Conservation (phyloP, 2,797 vertebrate species). For the Takifugu ocellatus region DNA sequence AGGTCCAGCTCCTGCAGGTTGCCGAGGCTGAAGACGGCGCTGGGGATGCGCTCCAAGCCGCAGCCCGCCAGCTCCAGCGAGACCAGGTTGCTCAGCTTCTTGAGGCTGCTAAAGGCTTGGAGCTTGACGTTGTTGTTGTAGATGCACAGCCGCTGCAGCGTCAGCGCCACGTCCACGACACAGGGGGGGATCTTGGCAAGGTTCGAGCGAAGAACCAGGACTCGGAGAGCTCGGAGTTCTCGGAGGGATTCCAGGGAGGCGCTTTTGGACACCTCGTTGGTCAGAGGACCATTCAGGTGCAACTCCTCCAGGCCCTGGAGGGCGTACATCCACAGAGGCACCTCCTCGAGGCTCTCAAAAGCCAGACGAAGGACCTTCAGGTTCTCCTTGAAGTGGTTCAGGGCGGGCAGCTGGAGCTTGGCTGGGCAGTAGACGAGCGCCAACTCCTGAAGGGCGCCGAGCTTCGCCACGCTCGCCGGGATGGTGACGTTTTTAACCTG, state of each 20-base stretch:
- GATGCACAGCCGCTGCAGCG: conserved; percentile 79
- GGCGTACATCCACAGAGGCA: conserved; percentile 85
- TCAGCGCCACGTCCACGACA: conserved; percentile 74
- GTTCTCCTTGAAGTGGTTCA: conserved; percentile 78
- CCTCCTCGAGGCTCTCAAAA: conserved; percentile 78
- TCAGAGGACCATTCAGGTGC: conserved; percentile 79
- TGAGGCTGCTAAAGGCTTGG: conserved; percentile 82
- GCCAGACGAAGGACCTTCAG: conserved; percentile 81
- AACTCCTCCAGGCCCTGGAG: conserved; percentile 83
- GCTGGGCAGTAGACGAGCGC: conserved; percentile 78
- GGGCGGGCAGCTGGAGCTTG: conserved; percentile 79
- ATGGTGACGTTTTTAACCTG: conserved; percentile 80
- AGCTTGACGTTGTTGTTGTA: conserved; percentile 81
- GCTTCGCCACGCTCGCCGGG: conserved; percentile 75
- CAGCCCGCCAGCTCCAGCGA: conserved; percentile 83
- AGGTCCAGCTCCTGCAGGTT: conserved; percentile 85
- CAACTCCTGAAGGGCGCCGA: conserved; percentile 81
- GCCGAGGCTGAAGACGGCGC: conserved; percentile 83
- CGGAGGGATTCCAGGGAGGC: conserved; percentile 79
- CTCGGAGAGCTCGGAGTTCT: conserved; percentile 80
- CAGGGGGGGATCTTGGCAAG: conserved; percentile 83
- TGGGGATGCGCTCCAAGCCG: conserved; percentile 85
- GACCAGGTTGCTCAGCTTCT: conserved; percentile 79
- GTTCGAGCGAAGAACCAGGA: conserved; percentile 76
- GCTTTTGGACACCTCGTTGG: conserved; percentile 73